phyloP scores from a whole-genome alignment of 2,797 vertebrate genomes.

The Sparidentex hasta region DNA sequence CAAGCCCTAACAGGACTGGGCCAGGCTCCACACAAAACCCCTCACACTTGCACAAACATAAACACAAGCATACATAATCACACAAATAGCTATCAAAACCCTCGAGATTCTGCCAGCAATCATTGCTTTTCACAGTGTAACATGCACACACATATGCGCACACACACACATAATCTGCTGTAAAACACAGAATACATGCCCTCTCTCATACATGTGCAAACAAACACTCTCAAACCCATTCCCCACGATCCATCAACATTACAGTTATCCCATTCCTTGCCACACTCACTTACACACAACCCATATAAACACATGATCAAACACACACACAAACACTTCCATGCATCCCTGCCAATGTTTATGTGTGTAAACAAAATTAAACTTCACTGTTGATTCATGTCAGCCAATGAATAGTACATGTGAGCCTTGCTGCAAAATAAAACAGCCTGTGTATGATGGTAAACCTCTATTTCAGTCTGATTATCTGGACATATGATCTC shows the following conservation, averaged over 20 bases:
- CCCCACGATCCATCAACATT: conserved; percentile 12
- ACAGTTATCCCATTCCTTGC: not conserved
- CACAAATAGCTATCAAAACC: conserved; percentile 40
- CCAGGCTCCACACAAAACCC: conserved; percentile 6
- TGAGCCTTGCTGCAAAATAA: conserved; percentile 2
- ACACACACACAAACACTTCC: conserved; percentile 17
- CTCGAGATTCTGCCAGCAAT: conserved; percentile 28
- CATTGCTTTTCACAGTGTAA: conserved; percentile 5
- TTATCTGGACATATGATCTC: conserved; percentile 27
- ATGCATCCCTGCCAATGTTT: conserved; percentile 26
- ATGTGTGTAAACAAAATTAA: conserved; percentile 37
- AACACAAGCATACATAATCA: conserved; percentile 20
- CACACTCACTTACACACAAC: not conserved
- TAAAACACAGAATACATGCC: not conserved
- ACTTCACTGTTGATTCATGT: conserved; percentile 54
- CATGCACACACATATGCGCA: not conserved
- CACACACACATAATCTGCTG: not conserved
- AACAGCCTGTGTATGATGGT: not conserved
- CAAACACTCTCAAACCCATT: conserved; percentile 8
- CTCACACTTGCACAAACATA: conserved; percentile 16
- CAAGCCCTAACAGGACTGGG: conserved; percentile 40
- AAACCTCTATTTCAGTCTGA: conserved; percentile 17
- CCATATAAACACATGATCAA: conserved; percentile 16
- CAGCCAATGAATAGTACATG: conserved; percentile 14
- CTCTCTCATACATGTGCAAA: conserved; percentile 8